These are phyloP conservation scores for Prietella phreatophila DNA, from an alignment of 2,113 vertebrate genomes.

Conservation along the genomic window DNA sequence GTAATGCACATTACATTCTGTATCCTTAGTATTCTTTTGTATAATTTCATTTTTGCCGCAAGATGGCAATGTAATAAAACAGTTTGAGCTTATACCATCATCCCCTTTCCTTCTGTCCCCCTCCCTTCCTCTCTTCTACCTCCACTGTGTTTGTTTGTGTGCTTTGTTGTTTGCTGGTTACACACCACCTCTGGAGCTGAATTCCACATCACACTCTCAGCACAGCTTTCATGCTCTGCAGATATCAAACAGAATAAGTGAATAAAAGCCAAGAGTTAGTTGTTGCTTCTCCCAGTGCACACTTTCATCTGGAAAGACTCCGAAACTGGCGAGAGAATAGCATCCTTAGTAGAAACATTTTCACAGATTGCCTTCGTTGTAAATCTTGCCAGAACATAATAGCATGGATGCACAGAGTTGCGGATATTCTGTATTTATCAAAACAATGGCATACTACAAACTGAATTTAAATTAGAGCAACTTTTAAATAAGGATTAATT, in stretches of 20 bases:
- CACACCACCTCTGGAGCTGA: conserved; percentile 29
- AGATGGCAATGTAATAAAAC: conserved; percentile 57
- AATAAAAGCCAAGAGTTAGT: conserved; percentile 45
- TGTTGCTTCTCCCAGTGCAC: conserved; percentile 32
- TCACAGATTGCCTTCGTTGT: conserved; percentile 31
- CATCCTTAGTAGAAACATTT: conserved; percentile 24
- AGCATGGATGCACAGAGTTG: background rate
- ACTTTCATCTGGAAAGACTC: conserved; percentile 40
- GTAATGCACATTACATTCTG: background rate
- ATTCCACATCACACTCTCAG: conserved; percentile 32
- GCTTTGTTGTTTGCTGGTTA: conserved; percentile 33
- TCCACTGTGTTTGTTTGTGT: conserved; percentile 1
- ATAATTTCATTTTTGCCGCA: conserved; percentile 48
- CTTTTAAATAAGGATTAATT: conserved; percentile 9
- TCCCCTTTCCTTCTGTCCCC: conserved; percentile 16
- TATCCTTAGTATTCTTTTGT: background rate
- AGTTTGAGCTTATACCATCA: background rate
- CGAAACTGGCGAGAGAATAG: conserved; percentile 12
- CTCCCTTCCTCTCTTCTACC: background rate
- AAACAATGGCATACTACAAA: background rate
- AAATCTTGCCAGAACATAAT: conserved; percentile 32
- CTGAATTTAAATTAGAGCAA: background rate
- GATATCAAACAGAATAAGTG: conserved; percentile 45
- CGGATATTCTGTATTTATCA: conserved; percentile 21
- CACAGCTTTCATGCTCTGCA: conserved; percentile 25